These are phyloP conservation scores for Neomorphus geoffroyi DNA, from an alignment of 2,797 vertebrate genomes.

Conservation along the genomic window DNA sequence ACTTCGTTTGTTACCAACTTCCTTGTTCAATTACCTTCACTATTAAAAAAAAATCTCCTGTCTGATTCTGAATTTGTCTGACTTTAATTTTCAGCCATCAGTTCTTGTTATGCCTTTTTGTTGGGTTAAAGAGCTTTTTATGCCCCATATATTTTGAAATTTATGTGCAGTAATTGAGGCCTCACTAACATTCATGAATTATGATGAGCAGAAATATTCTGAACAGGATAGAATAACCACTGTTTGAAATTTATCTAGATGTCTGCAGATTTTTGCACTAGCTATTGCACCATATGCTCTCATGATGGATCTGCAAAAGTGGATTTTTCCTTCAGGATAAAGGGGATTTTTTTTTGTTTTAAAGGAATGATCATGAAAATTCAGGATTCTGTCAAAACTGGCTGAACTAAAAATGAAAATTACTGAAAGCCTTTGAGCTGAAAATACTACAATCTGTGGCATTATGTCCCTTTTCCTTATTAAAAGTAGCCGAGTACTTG, in stretches of 20 bases:
- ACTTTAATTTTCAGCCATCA: conserved; percentile 13
- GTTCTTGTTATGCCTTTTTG: conserved; percentile 7
- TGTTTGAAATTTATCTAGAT: neutral
- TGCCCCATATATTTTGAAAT: neutral
- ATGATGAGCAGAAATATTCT: neutral
- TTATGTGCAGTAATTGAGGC: neutral
- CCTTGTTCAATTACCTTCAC: neutral
- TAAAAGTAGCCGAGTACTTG: neutral
- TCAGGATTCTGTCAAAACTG: neutral
- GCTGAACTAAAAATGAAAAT: neutral
- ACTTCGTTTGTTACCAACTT: neutral
- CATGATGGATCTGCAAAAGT: neutral
- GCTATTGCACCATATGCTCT: neutral
- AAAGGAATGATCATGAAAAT: neutral
- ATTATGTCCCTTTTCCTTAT: neutral
- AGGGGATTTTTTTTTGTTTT: neutral
- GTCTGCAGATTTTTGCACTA: neutral
- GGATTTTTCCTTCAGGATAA: neutral
- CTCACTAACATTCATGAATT: neutral
- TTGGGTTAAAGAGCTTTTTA: conserved; percentile 19
- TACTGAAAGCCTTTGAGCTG: neutral
- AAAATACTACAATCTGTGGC: neutral
- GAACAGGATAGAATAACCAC: neutral
- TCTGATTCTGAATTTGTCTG: neutral
- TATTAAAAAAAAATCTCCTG: neutral